Evolutionary conservation across 2,888 invertebrate species (phyloP).

Genomic region (Zeuzera pyrina): DNA sequence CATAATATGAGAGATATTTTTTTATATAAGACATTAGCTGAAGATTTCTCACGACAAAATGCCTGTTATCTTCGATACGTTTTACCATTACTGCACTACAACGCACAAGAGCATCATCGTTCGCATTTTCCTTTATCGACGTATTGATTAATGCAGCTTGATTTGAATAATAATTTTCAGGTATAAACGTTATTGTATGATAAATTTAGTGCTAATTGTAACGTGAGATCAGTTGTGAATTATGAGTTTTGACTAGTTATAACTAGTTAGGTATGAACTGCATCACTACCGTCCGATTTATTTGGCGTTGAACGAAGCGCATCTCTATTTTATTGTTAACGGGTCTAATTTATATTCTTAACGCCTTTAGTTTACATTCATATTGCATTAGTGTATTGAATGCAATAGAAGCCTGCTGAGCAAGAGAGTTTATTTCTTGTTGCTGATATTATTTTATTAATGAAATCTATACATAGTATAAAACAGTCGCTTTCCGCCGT

Average conservation of each 20-base stretch:
- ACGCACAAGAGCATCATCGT: slow-evolving; percentile 53
- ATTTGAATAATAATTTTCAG: slow-evolving; percentile 73
- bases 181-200: slow-evolving; percentile 71
- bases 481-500: no score
- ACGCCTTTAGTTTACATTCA: slow-evolving; percentile 2
- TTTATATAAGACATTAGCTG: no score
- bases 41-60: no score
- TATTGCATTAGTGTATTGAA: no score
- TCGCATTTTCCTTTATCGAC: slow-evolving; percentile 70
- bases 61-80: no score
- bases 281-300: slow-evolving; percentile 6
- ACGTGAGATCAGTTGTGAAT: slow-evolving; percentile 46
- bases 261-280: no score
- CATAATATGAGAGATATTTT: no score
- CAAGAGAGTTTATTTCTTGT: no score
- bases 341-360: slow-evolving; percentile 14
- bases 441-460: no score
- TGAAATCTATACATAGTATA: no score
- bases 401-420: no score
- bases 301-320: slow-evolving; percentile 2
- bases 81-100: slow-evolving; percentile 23
- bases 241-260: slow-evolving; percentile 26
- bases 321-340: slow-evolving; percentile 17
- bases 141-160: slow-evolving; percentile 68
- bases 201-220: slow-evolving; percentile 73